Evolutionary conservation across 2,113 vertebrate genomes (phyloP).

Genomic region (Dissostichus mawsoni): DNA sequence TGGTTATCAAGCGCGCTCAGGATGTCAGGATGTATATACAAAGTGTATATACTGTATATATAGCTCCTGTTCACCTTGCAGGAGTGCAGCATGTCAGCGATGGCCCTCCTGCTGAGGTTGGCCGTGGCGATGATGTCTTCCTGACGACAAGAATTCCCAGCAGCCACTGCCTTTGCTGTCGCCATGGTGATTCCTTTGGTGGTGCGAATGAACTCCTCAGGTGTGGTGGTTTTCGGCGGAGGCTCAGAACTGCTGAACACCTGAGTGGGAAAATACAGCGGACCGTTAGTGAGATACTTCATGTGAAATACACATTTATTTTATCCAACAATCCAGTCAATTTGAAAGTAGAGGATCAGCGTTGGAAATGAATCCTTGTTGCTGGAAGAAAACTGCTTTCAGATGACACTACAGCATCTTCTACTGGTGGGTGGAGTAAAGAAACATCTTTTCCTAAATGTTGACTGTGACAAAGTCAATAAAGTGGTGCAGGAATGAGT

Average conservation of each 20-base stretch:
- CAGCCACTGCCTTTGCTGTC: constrained; percentile 96
- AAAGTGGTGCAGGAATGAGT: too few relatives aligned
- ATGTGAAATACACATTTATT: not conserved
- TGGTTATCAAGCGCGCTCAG: too few relatives aligned
- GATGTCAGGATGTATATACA: too few relatives aligned
- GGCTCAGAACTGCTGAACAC: constrained; percentile 93
- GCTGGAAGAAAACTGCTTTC: not conserved
- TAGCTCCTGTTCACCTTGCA: constrained; percentile 89
- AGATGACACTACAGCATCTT: not conserved
- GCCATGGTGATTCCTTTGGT: constrained; percentile 99
- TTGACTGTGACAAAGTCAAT: too few relatives aligned
- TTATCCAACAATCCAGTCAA: not conserved
- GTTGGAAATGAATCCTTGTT: not conserved
- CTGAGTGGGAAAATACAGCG: constrained; percentile 71
- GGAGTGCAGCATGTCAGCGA: constrained; percentile 95
- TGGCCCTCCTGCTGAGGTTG: constrained; percentile 95
- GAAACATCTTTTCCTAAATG: not conserved
- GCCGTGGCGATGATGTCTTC: constrained; percentile 97
- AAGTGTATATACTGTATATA: too few relatives aligned
- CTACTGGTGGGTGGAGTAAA: not conserved
- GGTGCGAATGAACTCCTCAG: constrained; percentile 98
- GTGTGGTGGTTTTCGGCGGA: constrained; percentile 92
- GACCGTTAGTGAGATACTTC: not conserved
- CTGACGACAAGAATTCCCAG: constrained; percentile 97
- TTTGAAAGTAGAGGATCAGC: not conserved